A percentile compares a stretch with the other conserved stretches of the same genome.
phyloP scores from a whole-genome alignment of 2,797 vertebrate species.

The Erethizon dorsatum region DNA sequence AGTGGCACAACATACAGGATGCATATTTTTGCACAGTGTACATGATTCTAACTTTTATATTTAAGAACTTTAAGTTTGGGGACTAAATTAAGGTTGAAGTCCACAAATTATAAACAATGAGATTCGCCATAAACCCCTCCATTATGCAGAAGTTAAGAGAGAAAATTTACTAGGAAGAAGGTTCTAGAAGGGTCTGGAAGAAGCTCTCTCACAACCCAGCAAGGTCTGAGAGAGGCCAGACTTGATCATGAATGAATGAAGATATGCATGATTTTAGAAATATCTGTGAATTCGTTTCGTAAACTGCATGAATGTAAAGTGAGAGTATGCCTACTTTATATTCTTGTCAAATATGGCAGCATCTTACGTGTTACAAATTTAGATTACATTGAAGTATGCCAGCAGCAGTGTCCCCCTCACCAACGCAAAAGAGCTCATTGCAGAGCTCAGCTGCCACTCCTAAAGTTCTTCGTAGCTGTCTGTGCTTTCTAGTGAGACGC shows the following conservation, averaged over 20 bases:
- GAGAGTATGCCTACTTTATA: background rate
- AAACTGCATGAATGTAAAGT: background rate
- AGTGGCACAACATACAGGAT: background rate
- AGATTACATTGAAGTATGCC: background rate
- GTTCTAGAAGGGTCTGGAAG: background rate
- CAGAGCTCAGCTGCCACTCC: background rate
- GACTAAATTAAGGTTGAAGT: background rate
- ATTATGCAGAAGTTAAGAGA: background rate
- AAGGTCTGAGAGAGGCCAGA: background rate
- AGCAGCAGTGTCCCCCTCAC: background rate
- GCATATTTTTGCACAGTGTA: background rate
- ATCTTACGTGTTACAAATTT: background rate
- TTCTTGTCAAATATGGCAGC: background rate
- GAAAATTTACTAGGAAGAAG: background rate
- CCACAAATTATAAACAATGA: background rate
- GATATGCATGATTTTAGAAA: background rate
- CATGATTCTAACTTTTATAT: background rate
- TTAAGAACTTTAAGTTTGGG: background rate
- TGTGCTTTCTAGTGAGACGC: background rate
- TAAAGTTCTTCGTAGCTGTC: fast-evolving
- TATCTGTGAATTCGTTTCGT: background rate
- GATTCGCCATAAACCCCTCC: background rate
- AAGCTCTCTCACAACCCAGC: background rate
- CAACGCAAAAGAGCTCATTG: too few relatives aligned
- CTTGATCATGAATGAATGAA: background rate